Percentiles rank a stretch among this genome's conserved stretches.
These are phyloP conservation scores for Tragopan temminckii DNA, from an alignment of 2,797 vertebrate species.

Conservation along the genomic window DNA sequence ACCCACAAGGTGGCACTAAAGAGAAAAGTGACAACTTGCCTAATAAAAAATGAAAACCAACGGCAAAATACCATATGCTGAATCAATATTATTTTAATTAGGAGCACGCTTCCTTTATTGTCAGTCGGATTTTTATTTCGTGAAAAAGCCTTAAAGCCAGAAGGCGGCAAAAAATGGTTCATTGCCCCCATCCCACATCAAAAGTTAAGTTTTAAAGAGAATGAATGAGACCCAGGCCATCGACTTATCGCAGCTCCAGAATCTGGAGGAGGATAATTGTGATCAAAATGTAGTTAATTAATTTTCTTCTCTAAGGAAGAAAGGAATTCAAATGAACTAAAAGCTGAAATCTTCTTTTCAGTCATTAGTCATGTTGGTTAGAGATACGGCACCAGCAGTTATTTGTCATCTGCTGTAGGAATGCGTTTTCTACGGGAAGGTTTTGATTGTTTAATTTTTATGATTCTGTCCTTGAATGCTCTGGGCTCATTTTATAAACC, in stretches of 20 bases:
- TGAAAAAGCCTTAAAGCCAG: conserved; percentile 49
- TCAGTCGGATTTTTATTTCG: conserved; percentile 69
- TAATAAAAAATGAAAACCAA: conserved; percentile 73
- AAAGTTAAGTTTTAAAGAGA: conserved; percentile 59
- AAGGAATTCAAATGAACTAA: conserved; percentile 43
- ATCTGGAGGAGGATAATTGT: conserved; percentile 10
- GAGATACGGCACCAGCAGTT: background rate
- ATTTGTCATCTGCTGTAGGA: background rate
- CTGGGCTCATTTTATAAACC: background rate
- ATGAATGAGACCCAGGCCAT: background rate
- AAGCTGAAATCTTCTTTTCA: conserved; percentile 24
- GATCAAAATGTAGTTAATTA: conserved; percentile 52
- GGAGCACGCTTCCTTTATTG: conserved; percentile 56
- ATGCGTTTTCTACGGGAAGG: background rate
- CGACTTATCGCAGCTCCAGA: conserved; percentile 9
- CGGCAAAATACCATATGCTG: conserved; percentile 66
- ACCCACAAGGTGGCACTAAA: conserved; percentile 87
- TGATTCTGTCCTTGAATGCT: background rate
- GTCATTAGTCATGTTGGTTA: conserved; percentile 12
- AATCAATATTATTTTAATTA: conserved; percentile 75
- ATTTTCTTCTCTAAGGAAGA: conserved; percentile 39
- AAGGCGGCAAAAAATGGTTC: conserved; percentile 9
- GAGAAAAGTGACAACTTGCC: conserved; percentile 80
- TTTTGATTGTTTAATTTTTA: background rate
- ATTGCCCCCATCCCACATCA: conserved; percentile 19